Evolutionary conservation across 2,797 vertebrate species (phyloP).

Genomic region (Taeniopygia guttata): DNA sequence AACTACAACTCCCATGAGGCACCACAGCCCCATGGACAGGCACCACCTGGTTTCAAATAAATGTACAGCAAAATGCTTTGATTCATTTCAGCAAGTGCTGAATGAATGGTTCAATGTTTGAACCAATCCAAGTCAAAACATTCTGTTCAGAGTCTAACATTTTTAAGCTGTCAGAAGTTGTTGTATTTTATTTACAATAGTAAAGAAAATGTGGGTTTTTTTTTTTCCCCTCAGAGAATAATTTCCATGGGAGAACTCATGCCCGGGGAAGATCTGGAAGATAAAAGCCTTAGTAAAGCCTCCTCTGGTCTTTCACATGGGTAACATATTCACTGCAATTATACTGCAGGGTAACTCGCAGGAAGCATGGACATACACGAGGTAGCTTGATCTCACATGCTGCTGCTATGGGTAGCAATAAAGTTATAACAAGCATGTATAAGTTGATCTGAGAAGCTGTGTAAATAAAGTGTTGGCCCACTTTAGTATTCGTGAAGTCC

Average conservation of each 20-base stretch:
- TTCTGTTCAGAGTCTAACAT: neutral
- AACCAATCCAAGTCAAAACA: constrained; percentile 23
- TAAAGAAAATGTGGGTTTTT: neutral
- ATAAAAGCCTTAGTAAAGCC: neutral
- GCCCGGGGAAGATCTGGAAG: neutral
- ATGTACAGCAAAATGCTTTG: neutral
- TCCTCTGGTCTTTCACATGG: neutral
- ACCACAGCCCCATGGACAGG: neutral
- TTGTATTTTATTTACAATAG: neutral
- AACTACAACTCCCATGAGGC: constrained; percentile 17
- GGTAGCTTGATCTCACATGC: neutral
- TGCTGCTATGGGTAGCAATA: neutral
- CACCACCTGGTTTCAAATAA: neutral
- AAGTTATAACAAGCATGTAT: neutral
- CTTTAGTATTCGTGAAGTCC: neutral
- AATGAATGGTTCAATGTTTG: too few species aligned
- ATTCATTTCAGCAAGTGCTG: constrained; percentile 10
- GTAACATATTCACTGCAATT: neutral
- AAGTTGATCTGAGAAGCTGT: neutral
- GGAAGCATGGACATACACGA: neutral
- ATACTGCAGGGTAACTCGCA: neutral
- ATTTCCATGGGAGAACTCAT: neutral
- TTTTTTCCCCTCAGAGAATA: neutral
- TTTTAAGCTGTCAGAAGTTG: neutral
- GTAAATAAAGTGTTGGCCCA: neutral